Percentiles rank a stretch among this genome's conserved stretches.
Conservation (phyloP, 2,888 invertebrate genomes). For the Melinaea menophilus region DNA sequence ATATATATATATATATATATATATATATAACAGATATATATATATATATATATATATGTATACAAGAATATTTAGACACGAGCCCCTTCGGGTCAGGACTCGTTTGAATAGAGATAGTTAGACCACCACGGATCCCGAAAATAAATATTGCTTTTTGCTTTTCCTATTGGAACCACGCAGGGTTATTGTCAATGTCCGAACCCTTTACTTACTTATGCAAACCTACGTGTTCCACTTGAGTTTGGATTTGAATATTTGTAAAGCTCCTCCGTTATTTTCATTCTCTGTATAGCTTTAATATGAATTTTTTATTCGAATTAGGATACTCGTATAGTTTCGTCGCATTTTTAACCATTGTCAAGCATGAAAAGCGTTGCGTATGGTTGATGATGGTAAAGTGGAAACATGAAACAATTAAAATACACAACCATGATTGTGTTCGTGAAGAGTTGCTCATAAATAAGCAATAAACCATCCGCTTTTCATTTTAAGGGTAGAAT, state of each 20-base stretch:
- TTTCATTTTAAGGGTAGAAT: too few relatives aligned
- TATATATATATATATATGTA: too few relatives aligned
- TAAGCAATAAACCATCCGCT: too few relatives aligned
- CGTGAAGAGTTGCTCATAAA: too few relatives aligned
- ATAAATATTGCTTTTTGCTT: too few relatives aligned
- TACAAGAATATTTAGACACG: slow-evolving; percentile 18
- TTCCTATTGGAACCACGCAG: slow-evolving; percentile 16
- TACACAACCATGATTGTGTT: too few relatives aligned
- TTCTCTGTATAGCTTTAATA: slow-evolving; percentile 1
- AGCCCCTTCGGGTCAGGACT: slow-evolving; percentile 51
- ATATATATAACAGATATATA: too few relatives aligned
- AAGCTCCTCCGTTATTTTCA: slow-evolving; percentile 18
- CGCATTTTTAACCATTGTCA: slow-evolving; percentile 28
- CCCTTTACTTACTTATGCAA: slow-evolving; percentile 37
- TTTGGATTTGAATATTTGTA: slow-evolving; percentile 58
- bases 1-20: too few relatives aligned
- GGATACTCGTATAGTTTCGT: too few relatives aligned
- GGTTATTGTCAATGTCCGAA: too few relatives aligned
- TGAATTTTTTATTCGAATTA: slow-evolving; percentile 15
- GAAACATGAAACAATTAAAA: too few relatives aligned
- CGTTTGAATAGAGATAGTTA: slow-evolving; percentile 68
- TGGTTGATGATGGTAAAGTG: too few relatives aligned
- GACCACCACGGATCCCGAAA: slow-evolving; percentile 59
- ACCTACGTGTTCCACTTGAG: slow-evolving; percentile 44
- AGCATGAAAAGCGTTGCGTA: slow-evolving; percentile 32